Conservation (phyloP, 2,888 invertebrate species). For the Eristalis intricaria region DNA sequence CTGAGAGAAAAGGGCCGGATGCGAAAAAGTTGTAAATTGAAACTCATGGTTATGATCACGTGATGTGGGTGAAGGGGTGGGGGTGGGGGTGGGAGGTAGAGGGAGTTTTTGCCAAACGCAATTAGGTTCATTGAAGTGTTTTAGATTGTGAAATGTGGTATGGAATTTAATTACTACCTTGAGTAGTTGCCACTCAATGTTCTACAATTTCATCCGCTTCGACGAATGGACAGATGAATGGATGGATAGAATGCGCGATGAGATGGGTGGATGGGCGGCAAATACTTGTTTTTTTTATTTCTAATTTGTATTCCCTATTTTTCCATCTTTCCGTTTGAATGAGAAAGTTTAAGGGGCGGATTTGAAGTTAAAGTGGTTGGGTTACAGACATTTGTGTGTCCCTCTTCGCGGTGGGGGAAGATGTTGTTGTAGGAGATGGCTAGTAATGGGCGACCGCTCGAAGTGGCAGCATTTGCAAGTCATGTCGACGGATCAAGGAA, state of each 20-base stretch:
- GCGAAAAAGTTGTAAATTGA: slow-evolving; percentile 44
- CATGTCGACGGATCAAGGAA: too few relatives aligned
- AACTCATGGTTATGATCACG: slow-evolving; percentile 50
- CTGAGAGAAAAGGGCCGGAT: slow-evolving; percentile 20
- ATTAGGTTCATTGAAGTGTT: slow-evolving; percentile 51
- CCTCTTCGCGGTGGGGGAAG: neutral
- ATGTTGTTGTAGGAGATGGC: too few relatives aligned
- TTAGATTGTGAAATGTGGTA: slow-evolving; percentile 36
- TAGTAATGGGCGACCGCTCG: too few relatives aligned
- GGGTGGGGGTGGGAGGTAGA: neutral
- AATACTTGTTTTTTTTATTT: neutral
- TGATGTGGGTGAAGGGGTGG: too few relatives aligned
- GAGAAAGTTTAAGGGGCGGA: neutral
- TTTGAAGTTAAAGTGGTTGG: neutral
- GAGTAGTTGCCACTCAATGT: slow-evolving; percentile 8
- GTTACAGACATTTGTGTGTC: neutral
- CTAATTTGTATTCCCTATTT: neutral
- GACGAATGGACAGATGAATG: neutral
- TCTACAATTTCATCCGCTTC: neutral
- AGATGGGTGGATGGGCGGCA: neutral
- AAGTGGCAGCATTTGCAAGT: too few relatives aligned
- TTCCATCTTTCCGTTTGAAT: neutral
- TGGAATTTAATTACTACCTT: slow-evolving; percentile 43
- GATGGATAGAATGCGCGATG: neutral
- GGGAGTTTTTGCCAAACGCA: slow-evolving; percentile 22